phyloP scores from a whole-genome alignment of 2,888 invertebrate species.

The Nomada lathburiana region DNA sequence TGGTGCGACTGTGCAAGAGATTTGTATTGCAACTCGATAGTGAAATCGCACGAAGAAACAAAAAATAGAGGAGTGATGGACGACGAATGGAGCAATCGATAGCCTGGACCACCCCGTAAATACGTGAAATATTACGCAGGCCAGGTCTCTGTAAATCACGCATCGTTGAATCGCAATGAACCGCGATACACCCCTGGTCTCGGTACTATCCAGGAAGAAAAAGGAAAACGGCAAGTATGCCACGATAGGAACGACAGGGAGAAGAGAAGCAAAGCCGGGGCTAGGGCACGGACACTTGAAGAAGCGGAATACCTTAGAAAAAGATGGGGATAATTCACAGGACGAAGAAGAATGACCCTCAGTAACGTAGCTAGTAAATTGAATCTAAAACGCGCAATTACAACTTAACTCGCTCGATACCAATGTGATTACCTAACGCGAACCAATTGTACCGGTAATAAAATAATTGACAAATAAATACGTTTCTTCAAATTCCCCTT shows the following conservation, averaged over 20 bases:
- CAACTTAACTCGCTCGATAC: not conserved
- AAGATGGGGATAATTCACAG: conserved; percentile 33
- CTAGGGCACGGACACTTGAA: conserved; percentile 46
- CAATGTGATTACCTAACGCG: too few species aligned
- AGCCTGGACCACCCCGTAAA: conserved; percentile 30
- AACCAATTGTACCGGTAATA: too few species aligned
- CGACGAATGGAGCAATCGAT: conserved; percentile 57
- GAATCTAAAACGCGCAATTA: not conserved
- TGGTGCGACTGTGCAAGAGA: too few species aligned
- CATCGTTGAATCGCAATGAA: conserved; percentile 69
- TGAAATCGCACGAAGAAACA: not conserved
- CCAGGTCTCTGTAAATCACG: conserved; percentile 64
- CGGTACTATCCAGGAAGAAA: conserved; percentile 12
- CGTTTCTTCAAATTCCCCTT: too few species aligned
- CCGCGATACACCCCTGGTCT: conserved; percentile 70
- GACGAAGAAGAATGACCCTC: conserved; percentile 47
- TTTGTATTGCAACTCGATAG: too few species aligned
- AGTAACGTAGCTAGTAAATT: conserved; percentile 39
- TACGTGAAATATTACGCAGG: conserved; percentile 51
- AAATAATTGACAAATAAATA: too few species aligned
- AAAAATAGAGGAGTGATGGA: conserved; percentile 10
- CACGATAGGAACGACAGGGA: conserved; percentile 46
- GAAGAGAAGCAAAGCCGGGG: conserved; percentile 36
- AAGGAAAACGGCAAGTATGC: conserved; percentile 54
- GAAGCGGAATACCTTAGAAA: conserved; percentile 38